phyloP scores from a whole-genome alignment of 2,888 invertebrate species.

The Nomada fabriciana region DNA sequence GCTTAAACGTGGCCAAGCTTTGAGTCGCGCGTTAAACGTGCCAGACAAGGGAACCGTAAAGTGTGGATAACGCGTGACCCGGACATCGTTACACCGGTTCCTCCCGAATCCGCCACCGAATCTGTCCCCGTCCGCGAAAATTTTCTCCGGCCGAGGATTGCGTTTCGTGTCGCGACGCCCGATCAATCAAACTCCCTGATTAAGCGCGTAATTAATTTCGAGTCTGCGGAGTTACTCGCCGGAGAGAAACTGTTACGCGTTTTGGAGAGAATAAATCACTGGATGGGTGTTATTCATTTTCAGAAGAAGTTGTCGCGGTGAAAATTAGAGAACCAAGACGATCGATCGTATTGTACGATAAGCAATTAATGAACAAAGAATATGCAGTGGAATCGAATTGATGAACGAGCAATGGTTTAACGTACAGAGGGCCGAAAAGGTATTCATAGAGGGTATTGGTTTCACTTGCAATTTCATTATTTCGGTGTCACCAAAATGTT shows the following conservation, averaged over 20 bases:
- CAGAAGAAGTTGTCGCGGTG: slow-evolving; percentile 34
- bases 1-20: slow-evolving; percentile 67
- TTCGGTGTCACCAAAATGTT: too few relatives aligned
- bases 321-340: slow-evolving; percentile 27
- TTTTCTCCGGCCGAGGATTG: neutral
- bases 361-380: neutral
- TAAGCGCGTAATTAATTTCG: slow-evolving; percentile 54
- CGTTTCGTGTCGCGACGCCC: neutral
- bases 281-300: slow-evolving; percentile 42
- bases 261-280: slow-evolving; percentile 37
- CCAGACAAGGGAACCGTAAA: slow-evolving; percentile 26
- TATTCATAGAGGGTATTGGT: too few relatives aligned
- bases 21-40: slow-evolving; percentile 54
- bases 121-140: neutral
- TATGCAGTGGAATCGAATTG: too few relatives aligned
- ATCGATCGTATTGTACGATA: slow-evolving; percentile 39
- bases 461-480: too few relatives aligned
- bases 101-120: neutral
- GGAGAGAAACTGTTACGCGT: slow-evolving; percentile 23
- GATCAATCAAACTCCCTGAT: slow-evolving; percentile 53
- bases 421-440: too few relatives aligned
- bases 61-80: slow-evolving; percentile 12
- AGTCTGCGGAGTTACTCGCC: neutral
- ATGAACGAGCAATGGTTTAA: too few relatives aligned
- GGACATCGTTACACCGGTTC: neutral